These are phyloP conservation scores for Pseudochirops corinnae DNA, from an alignment of 2,797 vertebrate genomes.

Conservation along the genomic window DNA sequence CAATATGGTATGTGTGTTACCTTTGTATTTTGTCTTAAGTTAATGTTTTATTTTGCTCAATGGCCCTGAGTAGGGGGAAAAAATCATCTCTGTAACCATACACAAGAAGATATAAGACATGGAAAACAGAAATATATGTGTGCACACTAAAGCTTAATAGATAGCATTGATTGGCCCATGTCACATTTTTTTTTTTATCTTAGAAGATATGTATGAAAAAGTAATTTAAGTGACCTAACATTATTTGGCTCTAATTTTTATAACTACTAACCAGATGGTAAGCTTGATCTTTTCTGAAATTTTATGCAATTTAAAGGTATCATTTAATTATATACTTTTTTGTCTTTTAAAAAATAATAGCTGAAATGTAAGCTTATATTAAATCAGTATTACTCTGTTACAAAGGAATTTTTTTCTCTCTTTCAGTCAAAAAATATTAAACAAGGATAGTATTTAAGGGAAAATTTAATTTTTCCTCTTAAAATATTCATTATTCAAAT, in stretches of 20 bases:
- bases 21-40: background rate
- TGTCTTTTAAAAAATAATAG: conserved; percentile 12
- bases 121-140: background rate
- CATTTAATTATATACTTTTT: background rate
- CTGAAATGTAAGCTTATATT: background rate
- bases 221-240: background rate
- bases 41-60: background rate
- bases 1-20: background rate
- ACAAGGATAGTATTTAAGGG: background rate
- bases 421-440: background rate
- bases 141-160: background rate
- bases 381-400: background rate
- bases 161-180: background rate
- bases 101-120: background rate
- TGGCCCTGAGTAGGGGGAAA: background rate
- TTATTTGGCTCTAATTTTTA: conserved; percentile 17
- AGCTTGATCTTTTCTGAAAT: conserved; percentile 39
- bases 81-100: background rate
- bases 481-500: background rate
- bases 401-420: background rate
- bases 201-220: conserved; percentile 29
- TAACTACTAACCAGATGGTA: background rate
- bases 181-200: background rate
- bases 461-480: background rate
- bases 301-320: background rate